phyloP scores from a whole-genome alignment of 2,113 vertebrate genomes.

The Pristiophorus japonicus region DNA sequence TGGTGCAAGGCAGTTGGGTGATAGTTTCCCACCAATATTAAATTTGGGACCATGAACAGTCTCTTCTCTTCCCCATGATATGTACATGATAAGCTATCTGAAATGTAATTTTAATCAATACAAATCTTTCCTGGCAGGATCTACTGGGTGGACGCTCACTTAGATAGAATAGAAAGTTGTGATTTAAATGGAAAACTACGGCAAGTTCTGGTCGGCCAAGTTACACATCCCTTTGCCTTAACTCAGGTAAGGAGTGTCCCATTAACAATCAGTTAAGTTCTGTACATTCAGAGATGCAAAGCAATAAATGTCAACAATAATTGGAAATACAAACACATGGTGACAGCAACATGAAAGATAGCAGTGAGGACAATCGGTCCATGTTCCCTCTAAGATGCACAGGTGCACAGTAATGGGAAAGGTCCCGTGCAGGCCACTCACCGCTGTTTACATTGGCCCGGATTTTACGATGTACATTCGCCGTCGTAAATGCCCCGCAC shows the following conservation, averaged over 20 bases:
- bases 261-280: neutral
- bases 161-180: constrained; percentile 92
- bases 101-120: neutral
- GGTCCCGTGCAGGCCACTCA: no score
- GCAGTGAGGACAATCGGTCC: neutral
- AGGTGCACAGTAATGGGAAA: no score
- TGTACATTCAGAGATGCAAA: neutral
- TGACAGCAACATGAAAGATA: neutral
- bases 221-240: constrained; percentile 91
- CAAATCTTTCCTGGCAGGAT: constrained; percentile 63
- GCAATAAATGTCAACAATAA: neutral
- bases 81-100: neutral
- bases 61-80: no score
- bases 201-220: constrained; percentile 82
- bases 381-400: no score
- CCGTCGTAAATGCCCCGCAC: no score
- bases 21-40: neutral
- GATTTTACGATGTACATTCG: no score
- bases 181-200: constrained; percentile 89
- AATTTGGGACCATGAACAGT: neutral
- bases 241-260: constrained; percentile 72
- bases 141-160: constrained; percentile 94
- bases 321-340: neutral
- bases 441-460: no score
- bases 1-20: neutral